Evolutionary conservation across 1,140 invertebrate species (phyloP).

Genomic region (Reticulitermes speratus): DNA sequence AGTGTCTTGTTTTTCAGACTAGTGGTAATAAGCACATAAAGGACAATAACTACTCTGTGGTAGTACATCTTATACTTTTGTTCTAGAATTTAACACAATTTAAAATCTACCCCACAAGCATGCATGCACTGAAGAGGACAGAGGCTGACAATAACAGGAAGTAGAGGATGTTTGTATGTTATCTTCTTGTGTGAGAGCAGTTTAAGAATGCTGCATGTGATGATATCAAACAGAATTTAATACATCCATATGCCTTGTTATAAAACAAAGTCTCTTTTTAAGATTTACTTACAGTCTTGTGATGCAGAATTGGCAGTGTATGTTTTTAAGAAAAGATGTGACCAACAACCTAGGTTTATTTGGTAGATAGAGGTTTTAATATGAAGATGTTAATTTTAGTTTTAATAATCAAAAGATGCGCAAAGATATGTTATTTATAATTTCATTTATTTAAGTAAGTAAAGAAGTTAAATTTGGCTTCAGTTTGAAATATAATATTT

Average conservation of each 20-base stretch:
- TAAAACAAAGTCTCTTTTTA: background rate
- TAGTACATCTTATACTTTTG: too few species aligned
- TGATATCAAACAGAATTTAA: background rate
- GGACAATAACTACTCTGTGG: too few species aligned
- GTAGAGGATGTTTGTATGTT: background rate
- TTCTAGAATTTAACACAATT: too few species aligned
- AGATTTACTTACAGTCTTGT: background rate
- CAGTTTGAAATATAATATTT: background rate
- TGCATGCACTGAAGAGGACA: too few species aligned
- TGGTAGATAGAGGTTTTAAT: background rate
- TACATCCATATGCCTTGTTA: background rate
- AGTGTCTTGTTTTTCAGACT: too few species aligned
- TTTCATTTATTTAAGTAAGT: background rate
- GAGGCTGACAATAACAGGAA: background rate
- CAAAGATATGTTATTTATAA: too few species aligned
- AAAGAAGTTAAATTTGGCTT: background rate
- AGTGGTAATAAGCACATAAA: too few species aligned
- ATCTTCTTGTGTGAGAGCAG: background rate
- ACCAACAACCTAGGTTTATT: background rate
- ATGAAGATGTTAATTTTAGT: background rate
- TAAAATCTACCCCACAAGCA: too few species aligned
- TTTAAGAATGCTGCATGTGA: too few species aligned
- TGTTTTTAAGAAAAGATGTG: background rate
- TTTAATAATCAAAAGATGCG: too few species aligned
- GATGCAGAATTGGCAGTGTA: background rate